Evolutionary conservation across 2,888 invertebrate species (phyloP).

Genomic region (Hypselothyrea guttata): DNA sequence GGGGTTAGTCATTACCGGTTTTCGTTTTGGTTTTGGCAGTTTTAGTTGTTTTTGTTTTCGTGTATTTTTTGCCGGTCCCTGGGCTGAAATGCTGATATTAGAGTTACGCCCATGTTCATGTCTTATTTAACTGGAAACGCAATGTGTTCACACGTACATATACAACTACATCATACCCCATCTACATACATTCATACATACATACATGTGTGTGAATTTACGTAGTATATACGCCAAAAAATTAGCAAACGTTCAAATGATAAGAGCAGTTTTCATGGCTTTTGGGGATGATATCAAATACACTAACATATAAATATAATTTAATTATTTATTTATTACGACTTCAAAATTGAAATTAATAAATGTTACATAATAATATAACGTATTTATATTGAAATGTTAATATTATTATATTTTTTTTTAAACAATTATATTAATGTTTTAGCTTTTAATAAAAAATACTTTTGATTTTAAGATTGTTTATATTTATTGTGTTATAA

Average conservation of each 20-base stretch:
- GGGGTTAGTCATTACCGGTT: slow-evolving; percentile 76
- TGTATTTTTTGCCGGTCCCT: slow-evolving; percentile 46
- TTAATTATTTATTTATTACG: no score
- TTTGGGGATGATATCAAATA: no score
- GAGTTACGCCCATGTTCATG: slow-evolving; percentile 75
- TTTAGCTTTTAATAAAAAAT: no score
- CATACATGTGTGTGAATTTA: slow-evolving; percentile 9
- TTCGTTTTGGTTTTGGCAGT: slow-evolving; percentile 31
- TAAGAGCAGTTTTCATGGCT: no score
- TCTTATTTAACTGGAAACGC: slow-evolving; percentile 71
- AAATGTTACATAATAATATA: no score
- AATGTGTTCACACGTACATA: slow-evolving; percentile 19
- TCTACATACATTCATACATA: slow-evolving; percentile 17
- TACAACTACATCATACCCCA: slow-evolving; percentile 1
- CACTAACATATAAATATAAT: no score
- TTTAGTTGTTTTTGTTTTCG: slow-evolving; percentile 34
- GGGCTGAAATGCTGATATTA: slow-evolving; percentile 55
- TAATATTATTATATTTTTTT: background rate
- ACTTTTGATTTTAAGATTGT: no score
- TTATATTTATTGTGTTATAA: no score
- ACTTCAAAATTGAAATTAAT: no score
- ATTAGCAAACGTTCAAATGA: no score
- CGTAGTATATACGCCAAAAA: slow-evolving; percentile 11
- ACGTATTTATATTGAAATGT: no score
- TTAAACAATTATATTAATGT: background rate